Base-by-base conservation (phyloP, 23 tunicate species). In the Ascidia mentula region DNA sequence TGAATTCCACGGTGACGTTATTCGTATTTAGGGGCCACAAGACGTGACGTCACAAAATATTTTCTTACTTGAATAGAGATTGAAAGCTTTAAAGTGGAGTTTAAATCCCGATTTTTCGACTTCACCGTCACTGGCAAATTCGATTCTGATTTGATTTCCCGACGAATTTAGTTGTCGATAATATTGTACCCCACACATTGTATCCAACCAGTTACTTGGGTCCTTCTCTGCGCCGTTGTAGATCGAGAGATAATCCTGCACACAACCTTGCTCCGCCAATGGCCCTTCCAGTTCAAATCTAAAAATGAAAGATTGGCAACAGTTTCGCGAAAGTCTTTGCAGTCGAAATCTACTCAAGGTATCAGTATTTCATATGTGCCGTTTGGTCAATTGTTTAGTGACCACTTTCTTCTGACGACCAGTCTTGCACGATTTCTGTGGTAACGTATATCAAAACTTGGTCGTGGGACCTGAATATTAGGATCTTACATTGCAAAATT, bases 251-350 rank as follows among this genome's bases (percentile, higher is more conserved):
- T 72, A 61, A 72, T 89, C 95, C 26, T 84, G 85, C 8, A 72
- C 59, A 69, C 95, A 89, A 0, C 88, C 95, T 82, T 78, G 46
- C 31, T 75, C 69, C 5, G 32, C 24, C 33, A 72, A 69, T 61
- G 17, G 31, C 34, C 42, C 74, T 31, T 89, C 95, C 32, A 89
- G 81, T 13, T 61, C 83, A 74, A 89, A 89, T 34, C 95, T 89
- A 39, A 38, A 71, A 38, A 37, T 24, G 30, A 15, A 84, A 6
- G 24, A 53, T 5, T 53, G 65, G 13, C 65, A n/a, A n/a, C n/a
- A n/a, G n/a, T n/a, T n/a, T n/a, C n/a, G n/a, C n/a, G n/a, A n/a
- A n/a, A n/a, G n/a, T n/a, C n/a, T n/a, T n/a, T n/a, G n/a, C n/a
- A n/a, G n/a, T n/a, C n/a, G n/a, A n/a, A n/a, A n/a, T n/a, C n/a